Evolutionary conservation across 1,140 invertebrate species (phyloP).

Genomic region (Drosophila sulfurigaster): DNA sequence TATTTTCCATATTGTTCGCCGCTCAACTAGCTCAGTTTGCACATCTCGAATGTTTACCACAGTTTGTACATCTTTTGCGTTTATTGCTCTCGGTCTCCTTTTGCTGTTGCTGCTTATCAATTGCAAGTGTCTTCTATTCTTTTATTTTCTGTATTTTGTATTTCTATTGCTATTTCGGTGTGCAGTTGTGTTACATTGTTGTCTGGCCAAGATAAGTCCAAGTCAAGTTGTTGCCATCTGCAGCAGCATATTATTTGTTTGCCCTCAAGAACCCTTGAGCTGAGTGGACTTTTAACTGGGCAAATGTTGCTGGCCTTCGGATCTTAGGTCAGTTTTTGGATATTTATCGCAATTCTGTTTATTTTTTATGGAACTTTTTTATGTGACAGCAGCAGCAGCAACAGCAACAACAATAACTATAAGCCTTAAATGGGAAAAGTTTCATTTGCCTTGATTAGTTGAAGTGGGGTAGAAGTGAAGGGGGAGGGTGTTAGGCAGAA

Average conservation of each 20-base stretch:
- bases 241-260: constrained; percentile 27
- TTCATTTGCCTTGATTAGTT: constrained; percentile 48
- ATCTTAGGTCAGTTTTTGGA: constrained; percentile 26
- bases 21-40: constrained; percentile 8
- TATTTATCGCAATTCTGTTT: constrained; percentile 38
- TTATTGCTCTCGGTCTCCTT: constrained; percentile 6
- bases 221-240: constrained; percentile 27
- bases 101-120: constrained; percentile 28
- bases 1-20: constrained; percentile 3
- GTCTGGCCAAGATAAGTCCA: constrained; percentile 31
- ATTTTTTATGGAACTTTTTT: constrained; percentile 37
- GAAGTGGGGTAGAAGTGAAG: too few relatives aligned
- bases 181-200: constrained; percentile 31
- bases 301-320: constrained; percentile 26
- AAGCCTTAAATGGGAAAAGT: constrained; percentile 46
- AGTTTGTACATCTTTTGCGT: constrained; percentile 20
- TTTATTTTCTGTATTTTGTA: neutral
- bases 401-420: constrained; percentile 24
- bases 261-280: constrained; percentile 17
- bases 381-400: constrained; percentile 19
- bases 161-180: constrained; percentile 12
- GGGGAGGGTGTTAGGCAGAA: neutral
- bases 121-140: constrained; percentile 25
- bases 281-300: constrained; percentile 17
- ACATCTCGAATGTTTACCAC: constrained; percentile 30